Evolutionary conservation across 2,113 vertebrate genomes (phyloP).

Genomic region (Cercopithecus mona): DNA sequence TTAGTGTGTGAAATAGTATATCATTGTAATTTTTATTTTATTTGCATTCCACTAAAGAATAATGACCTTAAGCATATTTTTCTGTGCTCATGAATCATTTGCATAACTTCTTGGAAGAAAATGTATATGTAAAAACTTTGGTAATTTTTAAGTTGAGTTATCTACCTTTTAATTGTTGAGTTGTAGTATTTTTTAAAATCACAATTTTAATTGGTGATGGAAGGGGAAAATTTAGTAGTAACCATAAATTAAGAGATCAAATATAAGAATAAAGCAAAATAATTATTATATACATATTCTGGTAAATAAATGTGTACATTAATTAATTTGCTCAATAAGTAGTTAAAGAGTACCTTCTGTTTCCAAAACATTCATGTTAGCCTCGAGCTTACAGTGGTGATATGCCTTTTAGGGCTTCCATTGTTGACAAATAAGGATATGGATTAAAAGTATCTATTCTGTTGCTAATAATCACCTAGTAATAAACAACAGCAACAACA

Average conservation of each 20-base stretch:
- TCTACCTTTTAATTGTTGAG: neutral
- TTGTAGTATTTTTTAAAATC: neutral
- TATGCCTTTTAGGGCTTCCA: neutral
- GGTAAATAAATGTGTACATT: neutral
- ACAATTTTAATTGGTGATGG: neutral
- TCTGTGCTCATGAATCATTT: too few relatives aligned
- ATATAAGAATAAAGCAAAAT: neutral
- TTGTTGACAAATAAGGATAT: neutral
- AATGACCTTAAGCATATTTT: too few relatives aligned
- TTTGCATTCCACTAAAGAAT: too few relatives aligned
- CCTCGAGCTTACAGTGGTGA: neutral
- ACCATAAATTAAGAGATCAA: neutral
- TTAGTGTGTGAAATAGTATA: too few relatives aligned
- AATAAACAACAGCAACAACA: too few relatives aligned
- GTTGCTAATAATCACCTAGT: too few relatives aligned
- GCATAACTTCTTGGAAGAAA: too few relatives aligned
- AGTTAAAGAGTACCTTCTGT: neutral
- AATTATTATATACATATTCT: neutral
- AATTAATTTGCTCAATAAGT: neutral
- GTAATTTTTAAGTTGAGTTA: too few relatives aligned
- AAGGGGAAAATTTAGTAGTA: neutral
- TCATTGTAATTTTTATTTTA: too few relatives aligned
- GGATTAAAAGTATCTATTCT: neutral
- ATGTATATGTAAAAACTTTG: too few relatives aligned
- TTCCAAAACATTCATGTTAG: neutral